Evolutionary conservation across 2,888 invertebrate genomes (phyloP).

Genomic region (Heliconius hortense): DNA sequence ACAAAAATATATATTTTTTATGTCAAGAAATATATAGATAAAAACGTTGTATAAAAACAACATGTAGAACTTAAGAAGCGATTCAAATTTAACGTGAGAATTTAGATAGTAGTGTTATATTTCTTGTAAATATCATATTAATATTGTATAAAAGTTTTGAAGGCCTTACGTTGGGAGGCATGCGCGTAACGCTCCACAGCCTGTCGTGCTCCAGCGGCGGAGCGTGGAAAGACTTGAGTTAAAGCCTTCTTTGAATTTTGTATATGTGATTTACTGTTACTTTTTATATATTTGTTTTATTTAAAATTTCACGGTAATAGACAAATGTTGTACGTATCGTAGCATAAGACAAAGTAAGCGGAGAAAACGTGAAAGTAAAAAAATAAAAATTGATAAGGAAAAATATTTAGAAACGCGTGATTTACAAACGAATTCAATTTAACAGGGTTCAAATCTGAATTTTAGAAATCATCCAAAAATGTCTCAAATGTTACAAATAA

Average conservation of each 20-base stretch:
- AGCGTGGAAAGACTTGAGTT: slow-evolving; percentile 53
- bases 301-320: not conserved
- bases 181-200: slow-evolving; percentile 55
- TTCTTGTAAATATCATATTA: slow-evolving; percentile 12
- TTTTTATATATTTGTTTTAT: not conserved
- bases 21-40: not conserved
- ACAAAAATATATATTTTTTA: not conserved
- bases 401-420: not conserved
- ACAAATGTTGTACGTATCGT: not conserved
- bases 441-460: too few relatives aligned
- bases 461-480: too few relatives aligned
- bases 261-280: slow-evolving; percentile 20
- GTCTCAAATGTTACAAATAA: too few relatives aligned
- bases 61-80: not conserved
- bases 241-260: slow-evolving; percentile 20
- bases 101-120: not conserved
- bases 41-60: not conserved
- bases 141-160: slow-evolving; percentile 17
- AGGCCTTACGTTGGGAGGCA: slow-evolving; percentile 40
- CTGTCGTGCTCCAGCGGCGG: slow-evolving; percentile 59
- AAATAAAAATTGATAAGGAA: too few relatives aligned
- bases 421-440: too few relatives aligned
- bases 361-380: not conserved
- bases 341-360: not conserved
- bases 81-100: not conserved